Evolutionary conservation across 2,797 vertebrate genomes (phyloP).

Genomic region (Antennarius maculatus): DNA sequence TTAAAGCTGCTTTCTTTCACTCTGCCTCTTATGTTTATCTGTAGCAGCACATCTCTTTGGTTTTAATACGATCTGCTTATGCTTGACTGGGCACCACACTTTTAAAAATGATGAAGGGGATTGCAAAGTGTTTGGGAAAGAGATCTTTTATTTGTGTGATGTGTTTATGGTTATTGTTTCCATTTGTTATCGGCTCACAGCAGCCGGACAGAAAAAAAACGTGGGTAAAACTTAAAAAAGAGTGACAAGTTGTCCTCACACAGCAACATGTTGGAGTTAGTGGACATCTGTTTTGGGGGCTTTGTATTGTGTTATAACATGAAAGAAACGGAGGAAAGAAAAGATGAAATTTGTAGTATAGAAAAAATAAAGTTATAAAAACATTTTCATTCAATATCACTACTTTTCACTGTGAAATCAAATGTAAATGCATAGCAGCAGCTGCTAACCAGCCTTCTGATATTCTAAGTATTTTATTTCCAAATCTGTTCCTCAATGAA

Average conservation of each 20-base stretch:
- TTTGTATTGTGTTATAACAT: not conserved
- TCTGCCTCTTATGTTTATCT: constrained; percentile 64
- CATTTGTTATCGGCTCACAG: constrained; percentile 50
- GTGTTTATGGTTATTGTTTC: constrained; percentile 60
- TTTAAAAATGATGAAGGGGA: constrained; percentile 55
- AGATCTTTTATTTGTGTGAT: constrained; percentile 56
- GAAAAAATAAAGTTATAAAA: not conserved
- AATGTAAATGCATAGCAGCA: too few species aligned
- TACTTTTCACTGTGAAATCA: too few species aligned
- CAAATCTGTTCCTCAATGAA: too few species aligned
- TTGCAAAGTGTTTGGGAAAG: constrained; percentile 27
- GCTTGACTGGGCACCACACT: constrained; percentile 39
- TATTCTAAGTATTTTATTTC: too few species aligned
- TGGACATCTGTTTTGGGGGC: not conserved
- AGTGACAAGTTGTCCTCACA: constrained; percentile 30
- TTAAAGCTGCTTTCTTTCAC: constrained; percentile 43
- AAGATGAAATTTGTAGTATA: not conserved
- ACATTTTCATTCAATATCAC: too few species aligned
- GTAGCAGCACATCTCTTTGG: constrained; percentile 56
- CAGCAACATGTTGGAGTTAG: constrained; percentile 11
- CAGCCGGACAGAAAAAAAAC: constrained; percentile 35
- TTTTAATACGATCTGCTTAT: constrained; percentile 56
- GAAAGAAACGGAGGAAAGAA: not conserved
- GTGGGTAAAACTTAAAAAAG: constrained; percentile 21
- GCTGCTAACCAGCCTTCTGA: too few species aligned